Conservation (phyloP, 1,140 invertebrate genomes). For the Dufourea novaeangliae region DNA sequence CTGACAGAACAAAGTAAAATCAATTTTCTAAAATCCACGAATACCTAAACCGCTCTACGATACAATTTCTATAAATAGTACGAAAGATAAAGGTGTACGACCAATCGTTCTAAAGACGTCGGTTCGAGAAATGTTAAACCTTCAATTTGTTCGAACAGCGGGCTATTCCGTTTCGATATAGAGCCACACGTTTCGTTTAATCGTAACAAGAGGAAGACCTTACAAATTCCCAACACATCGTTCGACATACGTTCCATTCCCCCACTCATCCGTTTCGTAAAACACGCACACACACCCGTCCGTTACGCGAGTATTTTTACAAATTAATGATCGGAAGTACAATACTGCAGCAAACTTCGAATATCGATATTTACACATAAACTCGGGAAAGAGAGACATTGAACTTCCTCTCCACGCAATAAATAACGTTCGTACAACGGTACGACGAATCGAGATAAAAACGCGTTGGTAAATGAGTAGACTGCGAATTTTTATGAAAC, state of each 20-base stretch:
- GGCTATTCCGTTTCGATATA: background rate
- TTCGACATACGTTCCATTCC: conserved; percentile 3
- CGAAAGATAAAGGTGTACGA: too few species aligned
- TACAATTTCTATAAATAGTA: background rate
- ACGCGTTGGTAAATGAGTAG: background rate
- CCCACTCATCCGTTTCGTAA: background rate
- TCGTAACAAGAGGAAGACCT: conserved; percentile 25
- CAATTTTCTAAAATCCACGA: background rate
- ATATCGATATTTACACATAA: conserved; percentile 22
- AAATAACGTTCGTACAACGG: too few species aligned
- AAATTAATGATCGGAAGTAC: conserved; percentile 6
- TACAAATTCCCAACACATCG: conserved; percentile 17
- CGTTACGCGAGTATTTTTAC: conserved; percentile 29
- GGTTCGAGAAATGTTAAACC: too few species aligned
- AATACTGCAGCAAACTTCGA: background rate
- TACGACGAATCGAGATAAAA: too few species aligned
- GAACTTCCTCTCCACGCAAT: background rate
- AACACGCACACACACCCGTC: background rate
- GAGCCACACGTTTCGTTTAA: background rate
- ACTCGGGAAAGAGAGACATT: background rate
- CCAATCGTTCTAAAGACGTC: too few species aligned
- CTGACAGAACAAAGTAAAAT: background rate
- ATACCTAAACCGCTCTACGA: background rate
- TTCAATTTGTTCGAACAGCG: background rate
- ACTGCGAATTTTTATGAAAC: background rate